Percentiles rank a stretch among this genome's conserved stretches.
Evolutionary conservation across 2,797 vertebrate genomes (phyloP).

Genomic region (Ptychobarbus kaznakovi): DNA sequence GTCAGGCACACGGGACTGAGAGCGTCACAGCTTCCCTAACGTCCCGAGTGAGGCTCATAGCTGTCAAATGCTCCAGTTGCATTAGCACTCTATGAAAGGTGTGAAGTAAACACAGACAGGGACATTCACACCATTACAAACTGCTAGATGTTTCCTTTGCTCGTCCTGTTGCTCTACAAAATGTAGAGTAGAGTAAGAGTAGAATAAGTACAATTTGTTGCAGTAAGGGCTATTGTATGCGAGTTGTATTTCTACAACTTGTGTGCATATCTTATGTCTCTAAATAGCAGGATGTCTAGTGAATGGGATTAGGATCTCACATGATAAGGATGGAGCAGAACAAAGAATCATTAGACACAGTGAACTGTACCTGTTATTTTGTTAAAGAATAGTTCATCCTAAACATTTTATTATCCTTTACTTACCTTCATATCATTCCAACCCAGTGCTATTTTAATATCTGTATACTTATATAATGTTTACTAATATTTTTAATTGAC

Average conservation of each 20-base stretch:
- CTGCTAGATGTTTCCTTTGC: conserved; percentile 24
- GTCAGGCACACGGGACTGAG: conserved; percentile 47
- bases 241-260: conserved; percentile 21
- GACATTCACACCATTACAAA: conserved; percentile 36
- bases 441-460: neutral
- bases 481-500: neutral
- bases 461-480: neutral
- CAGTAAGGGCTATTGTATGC: neutral
- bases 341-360: neutral
- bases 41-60: conserved; percentile 52
- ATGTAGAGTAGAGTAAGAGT: neutral
- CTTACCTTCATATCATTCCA: neutral
- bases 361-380: neutral
- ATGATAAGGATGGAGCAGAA: conserved; percentile 1
- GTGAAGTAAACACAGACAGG: conserved; percentile 67
- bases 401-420: neutral
- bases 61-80: conserved; percentile 72
- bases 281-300: neutral
- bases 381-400: neutral
- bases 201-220: neutral
- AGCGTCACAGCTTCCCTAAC: conserved; percentile 30
- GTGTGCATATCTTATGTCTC: neutral
- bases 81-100: conserved; percentile 76
- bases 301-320: conserved; percentile 15
- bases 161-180: neutral